These are phyloP conservation scores for Timema podura DNA, from an alignment of 2,888 invertebrate species.

Conservation along the genomic window DNA sequence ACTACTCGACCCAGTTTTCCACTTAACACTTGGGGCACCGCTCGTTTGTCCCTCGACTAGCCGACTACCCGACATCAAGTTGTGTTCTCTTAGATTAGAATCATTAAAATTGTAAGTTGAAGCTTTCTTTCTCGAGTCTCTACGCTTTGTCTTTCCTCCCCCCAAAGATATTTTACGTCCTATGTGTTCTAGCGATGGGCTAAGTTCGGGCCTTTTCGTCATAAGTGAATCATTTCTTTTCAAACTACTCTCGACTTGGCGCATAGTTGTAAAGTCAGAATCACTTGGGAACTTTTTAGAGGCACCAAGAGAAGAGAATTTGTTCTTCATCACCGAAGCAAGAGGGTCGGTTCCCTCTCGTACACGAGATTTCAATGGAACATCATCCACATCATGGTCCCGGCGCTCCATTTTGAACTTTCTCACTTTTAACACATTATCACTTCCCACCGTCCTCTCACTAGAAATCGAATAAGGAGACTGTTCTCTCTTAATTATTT, in stretches of 20 bases:
- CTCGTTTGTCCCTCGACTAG: slow-evolving; percentile 48
- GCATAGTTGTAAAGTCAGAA: slow-evolving; percentile 7
- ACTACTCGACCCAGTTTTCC: not conserved
- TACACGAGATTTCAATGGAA: slow-evolving; percentile 35
- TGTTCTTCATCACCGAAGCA: not conserved
- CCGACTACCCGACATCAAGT: slow-evolving; percentile 45
- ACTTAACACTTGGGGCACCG: too few relatives aligned
- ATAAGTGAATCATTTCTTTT: not conserved
- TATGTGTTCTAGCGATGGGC: not conserved
- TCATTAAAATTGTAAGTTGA: slow-evolving; percentile 51
- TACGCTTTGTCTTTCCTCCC: slow-evolving; percentile 47
- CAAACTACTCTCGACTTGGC: not conserved
- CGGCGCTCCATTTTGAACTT: slow-evolving; percentile 22
- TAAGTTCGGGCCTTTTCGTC: not conserved
- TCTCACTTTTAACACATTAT: slow-evolving; percentile 21
- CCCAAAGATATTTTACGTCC: slow-evolving; percentile 10
- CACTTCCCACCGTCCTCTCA: slow-evolving; percentile 23
- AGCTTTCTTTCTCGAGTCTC: slow-evolving; percentile 57
- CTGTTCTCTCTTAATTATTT: slow-evolving; percentile 7
- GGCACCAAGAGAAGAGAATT: slow-evolving; percentile 5
- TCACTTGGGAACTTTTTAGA: slow-evolving; percentile 14
- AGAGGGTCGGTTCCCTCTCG: slow-evolving; percentile 30
- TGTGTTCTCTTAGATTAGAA: slow-evolving; percentile 46
- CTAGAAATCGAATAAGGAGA: slow-evolving; percentile 14
- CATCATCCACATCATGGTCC: slow-evolving; percentile 33